Evolutionary conservation across 2,888 invertebrate species (phyloP).

Genomic region (Lissocephala sabroskyi): DNA sequence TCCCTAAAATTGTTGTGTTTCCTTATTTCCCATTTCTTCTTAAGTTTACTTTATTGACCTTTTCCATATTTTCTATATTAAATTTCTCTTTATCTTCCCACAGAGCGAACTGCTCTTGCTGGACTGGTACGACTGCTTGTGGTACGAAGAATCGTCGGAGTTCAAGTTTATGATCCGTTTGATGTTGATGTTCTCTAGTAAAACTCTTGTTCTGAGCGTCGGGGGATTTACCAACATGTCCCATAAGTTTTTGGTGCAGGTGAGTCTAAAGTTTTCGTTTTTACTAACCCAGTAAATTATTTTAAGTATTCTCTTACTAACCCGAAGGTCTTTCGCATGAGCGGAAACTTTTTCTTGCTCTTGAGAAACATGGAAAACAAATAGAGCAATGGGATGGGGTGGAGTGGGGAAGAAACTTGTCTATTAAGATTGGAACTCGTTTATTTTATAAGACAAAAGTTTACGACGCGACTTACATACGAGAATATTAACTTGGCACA

Average conservation of each 20-base stretch:
- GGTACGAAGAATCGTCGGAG: conserved; percentile 59
- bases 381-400: conserved; percentile 15
- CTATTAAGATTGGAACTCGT: conserved; percentile 53
- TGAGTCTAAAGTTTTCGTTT: conserved; percentile 11
- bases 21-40: no score
- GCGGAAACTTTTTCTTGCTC: conserved; percentile 60
- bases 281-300: not conserved
- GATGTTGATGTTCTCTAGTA: conserved; percentile 56
- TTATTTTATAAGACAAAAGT: conserved; percentile 48
- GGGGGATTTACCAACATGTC: conserved; percentile 61
- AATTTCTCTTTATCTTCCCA: no score
- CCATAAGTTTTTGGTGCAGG: conserved; percentile 51
- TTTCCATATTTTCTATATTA: no score
- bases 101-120: conserved; percentile 52
- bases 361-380: conserved; percentile 49
- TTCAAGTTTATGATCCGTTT: conserved; percentile 53
- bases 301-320: not conserved
- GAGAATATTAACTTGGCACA: conserved; percentile 54
- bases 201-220: conserved; percentile 43
- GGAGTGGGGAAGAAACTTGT: not conserved
- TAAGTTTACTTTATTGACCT: no score
- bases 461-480: conserved; percentile 49
- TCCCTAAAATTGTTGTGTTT: no score
- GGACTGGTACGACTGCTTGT: conserved; percentile 57
- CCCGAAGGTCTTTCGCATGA: conserved; percentile 51